These are phyloP conservation scores for Trachythela sp. DNA, from an alignment of 64 coral and sea anemone species.

Conservation along the genomic window DNA sequence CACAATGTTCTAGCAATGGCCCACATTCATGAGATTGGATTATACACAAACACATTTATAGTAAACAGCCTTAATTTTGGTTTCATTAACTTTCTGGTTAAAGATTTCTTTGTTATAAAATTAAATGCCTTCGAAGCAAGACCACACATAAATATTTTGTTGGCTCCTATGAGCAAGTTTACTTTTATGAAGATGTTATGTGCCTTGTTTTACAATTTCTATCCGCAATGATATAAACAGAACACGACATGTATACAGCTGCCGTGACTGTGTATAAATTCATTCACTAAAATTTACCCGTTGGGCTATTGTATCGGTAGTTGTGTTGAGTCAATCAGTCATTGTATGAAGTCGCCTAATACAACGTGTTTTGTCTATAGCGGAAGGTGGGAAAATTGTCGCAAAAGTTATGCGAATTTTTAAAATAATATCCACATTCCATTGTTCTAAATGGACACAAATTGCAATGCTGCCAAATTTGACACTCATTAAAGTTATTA, in stretches of 20 bases:
- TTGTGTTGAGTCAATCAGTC: background rate
- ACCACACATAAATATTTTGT: too few relatives aligned
- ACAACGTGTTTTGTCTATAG: background rate
- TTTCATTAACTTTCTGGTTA: too few relatives aligned
- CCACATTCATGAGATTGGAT: too few relatives aligned
- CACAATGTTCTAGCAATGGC: too few relatives aligned
- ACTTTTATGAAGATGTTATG: background rate
- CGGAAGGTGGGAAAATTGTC: background rate
- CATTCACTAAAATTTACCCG: background rate
- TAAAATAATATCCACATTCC: background rate
- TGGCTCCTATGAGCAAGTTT: too few relatives aligned
- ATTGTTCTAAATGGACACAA: background rate
- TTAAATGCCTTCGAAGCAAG: too few relatives aligned
- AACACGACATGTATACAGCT: background rate
- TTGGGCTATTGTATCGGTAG: background rate
- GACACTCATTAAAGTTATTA: constrained; percentile 4
- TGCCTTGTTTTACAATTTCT: background rate
- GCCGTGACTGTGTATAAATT: background rate
- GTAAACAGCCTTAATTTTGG: too few relatives aligned
- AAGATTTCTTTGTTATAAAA: too few relatives aligned
- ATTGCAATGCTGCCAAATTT: background rate
- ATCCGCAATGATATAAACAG: background rate
- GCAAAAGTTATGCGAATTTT: background rate
- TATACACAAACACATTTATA: too few relatives aligned
- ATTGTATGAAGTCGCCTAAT: background rate